Conservation (phyloP, 2,113 vertebrate species). For the Chloebia gouldiae region DNA sequence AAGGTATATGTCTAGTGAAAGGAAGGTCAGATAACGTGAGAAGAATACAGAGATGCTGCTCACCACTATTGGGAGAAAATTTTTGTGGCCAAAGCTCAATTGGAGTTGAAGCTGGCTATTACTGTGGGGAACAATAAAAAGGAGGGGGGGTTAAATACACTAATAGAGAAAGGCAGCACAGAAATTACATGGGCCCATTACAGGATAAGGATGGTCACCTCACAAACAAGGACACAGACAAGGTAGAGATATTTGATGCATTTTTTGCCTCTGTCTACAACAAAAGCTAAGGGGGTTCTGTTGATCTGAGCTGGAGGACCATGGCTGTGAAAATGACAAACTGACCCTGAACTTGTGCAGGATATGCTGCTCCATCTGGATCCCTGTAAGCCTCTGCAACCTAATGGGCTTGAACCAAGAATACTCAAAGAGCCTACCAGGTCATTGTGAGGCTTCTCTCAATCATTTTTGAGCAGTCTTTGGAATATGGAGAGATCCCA, state of each 20-base stretch:
- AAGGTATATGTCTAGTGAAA: not conserved
- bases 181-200: not conserved
- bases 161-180: not conserved
- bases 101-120: not conserved
- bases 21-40: not conserved
- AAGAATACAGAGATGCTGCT: not conserved
- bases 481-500: not conserved
- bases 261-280: not conserved
- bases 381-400: not conserved
- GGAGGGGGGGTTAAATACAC: not conserved
- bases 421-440: not conserved
- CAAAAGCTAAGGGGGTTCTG: not conserved
- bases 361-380: not conserved
- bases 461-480: too few relatives aligned
- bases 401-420: not conserved
- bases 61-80: not conserved
- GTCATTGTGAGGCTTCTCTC: not conserved
- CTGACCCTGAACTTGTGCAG: not conserved
- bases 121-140: not conserved
- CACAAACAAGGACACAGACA: not conserved
- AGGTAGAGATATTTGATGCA: not conserved
- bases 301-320: not conserved
- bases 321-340: not conserved
- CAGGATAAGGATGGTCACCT: not conserved
- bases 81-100: not conserved